Evolutionary conservation across 2,113 vertebrate species (phyloP).

Genomic region (Rhabdomys dilectus): DNA sequence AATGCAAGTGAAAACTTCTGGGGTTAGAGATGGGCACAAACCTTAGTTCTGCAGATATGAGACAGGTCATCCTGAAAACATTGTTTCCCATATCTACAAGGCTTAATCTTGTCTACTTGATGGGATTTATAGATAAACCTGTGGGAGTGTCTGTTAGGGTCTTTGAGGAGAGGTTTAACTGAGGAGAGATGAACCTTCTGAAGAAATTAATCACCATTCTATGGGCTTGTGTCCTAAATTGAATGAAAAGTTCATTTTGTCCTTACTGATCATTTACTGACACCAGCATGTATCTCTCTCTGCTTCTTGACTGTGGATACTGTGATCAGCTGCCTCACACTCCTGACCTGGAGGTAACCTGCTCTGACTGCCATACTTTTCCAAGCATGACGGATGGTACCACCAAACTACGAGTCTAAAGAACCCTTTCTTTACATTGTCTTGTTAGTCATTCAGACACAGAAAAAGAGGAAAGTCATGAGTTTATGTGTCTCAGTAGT

Average conservation of each 20-base stretch:
- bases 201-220: not conserved
- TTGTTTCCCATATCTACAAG: too few relatives aligned
- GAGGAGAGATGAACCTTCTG: not conserved
- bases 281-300: not conserved
- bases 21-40: not conserved
- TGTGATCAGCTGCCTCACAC: not conserved
- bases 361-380: not conserved
- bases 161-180: not conserved
- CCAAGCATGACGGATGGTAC: not conserved
- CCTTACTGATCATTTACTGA: too few relatives aligned
- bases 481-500: not conserved
- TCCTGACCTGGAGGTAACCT: not conserved
- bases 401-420: not conserved
- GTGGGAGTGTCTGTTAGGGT: not conserved
- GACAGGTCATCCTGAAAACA: not conserved
- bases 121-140: not conserved
- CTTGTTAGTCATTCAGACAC: not conserved
- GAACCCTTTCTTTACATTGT: not conserved
- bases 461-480: not conserved
- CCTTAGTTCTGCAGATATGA: not conserved
- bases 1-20: not conserved
- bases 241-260: not conserved
- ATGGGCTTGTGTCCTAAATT: not conserved
- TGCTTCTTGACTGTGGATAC: not conserved
- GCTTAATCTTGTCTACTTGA: too few relatives aligned